Evolutionary conservation across 2,888 invertebrate species (phyloP), one percentile per base, ranked within the genome.

Genomic region (Psococerastis gibbosa): DNA sequence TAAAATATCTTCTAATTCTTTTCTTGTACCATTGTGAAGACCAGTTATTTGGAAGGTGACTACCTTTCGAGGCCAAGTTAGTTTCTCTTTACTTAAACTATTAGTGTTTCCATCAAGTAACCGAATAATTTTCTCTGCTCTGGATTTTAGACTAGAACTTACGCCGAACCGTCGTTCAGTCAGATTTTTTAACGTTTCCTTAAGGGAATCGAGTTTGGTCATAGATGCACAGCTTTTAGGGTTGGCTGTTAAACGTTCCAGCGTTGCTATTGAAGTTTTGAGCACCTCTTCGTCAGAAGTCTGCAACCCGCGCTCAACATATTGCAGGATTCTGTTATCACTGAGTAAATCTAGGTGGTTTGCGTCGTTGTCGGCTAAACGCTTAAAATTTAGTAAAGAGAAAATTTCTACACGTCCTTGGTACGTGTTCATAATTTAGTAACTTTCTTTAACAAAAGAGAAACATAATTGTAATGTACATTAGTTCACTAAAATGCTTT

Each of bases 1-100:
- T 20, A 38, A 38, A 38, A 38, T 38, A 38, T 38, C 38, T 38
- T 38, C 38, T 20, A 38, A 20, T 11, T 38, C 38, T 11, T 38
- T 38, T 22, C 22, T 16, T 5, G 38, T 38, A 13, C 22, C 38
- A 13, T 20, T 5, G 22, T 38, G 38, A 15, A 38, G 38, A 6
- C 38, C 38, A 6, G 22, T 17, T 20, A 38, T 20, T 15, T 38
- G 38, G 20, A 38, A 38, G 5, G 38, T 38, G 5, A 38, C 3
- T 6, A 38, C 18, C 20, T 38, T 38, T 38, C 27, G 27, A 11
- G 27, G 27, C 27, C 27, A 27, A 9, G 27, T 27, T 27, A 27
- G 27, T 11, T 27, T 27, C 11, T 27, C 27, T 11, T 11, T 27
- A 27, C 27, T 27, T 11, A 27, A 9, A 11, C 8, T 6, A 6